These are phyloP conservation scores for Piaya cayana DNA, from an alignment of 2,113 vertebrate species.

Conservation along the genomic window DNA sequence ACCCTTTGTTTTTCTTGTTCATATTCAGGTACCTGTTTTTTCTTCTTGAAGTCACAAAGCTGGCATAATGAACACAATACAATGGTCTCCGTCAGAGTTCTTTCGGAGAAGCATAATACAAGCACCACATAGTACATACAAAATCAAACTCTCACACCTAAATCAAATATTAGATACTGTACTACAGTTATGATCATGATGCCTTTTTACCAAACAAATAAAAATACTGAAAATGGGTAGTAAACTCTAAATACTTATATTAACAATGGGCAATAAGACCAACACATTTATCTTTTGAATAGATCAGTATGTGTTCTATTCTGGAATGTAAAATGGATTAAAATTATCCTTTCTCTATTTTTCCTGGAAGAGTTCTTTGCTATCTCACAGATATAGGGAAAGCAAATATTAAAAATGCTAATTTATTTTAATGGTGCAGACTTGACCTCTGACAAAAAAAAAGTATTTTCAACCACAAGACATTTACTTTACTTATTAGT, in stretches of 20 bases:
- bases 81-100: conserved; percentile 32
- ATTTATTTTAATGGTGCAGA: not conserved
- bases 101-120: conserved; percentile 27
- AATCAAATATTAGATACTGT: conserved; percentile 43
- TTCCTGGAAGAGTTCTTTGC: not conserved
- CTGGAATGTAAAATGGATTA: not conserved
- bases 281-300: not conserved
- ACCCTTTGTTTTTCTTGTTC: conserved; percentile 73
- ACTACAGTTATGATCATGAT: not conserved
- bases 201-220: conserved; percentile 46
- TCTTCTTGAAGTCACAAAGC: conserved; percentile 63
- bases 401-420: not conserved
- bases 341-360: not conserved
- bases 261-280: not conserved
- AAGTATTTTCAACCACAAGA: not conserved
- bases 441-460: not conserved
- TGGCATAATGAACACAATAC: conserved; percentile 43
- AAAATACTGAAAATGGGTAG: conserved; percentile 17
- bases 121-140: conserved; percentile 1
- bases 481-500: not conserved
- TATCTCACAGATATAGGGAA: not conserved
- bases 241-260: conserved; percentile 8
- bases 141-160: not conserved
- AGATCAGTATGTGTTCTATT: not conserved
- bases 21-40: conserved; percentile 64